phyloP scores from a whole-genome alignment of 2,888 invertebrate species.

The Andrena camellia region DNA sequence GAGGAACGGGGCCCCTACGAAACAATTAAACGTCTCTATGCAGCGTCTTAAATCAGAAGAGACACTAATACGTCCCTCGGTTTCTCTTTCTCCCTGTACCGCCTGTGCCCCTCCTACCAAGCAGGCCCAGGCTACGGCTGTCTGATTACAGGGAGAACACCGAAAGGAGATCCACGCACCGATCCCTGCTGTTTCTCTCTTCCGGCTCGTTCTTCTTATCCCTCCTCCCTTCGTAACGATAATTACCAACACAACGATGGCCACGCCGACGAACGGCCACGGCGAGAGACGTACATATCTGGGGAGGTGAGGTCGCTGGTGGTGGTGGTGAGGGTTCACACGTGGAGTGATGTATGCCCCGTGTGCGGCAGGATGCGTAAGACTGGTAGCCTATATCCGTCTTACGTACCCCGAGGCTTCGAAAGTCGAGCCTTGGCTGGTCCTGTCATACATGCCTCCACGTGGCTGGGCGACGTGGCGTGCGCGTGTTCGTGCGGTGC shows the following conservation, averaged over 20 bases:
- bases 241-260: conserved; percentile 75
- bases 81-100: conserved; percentile 52
- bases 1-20: background rate
- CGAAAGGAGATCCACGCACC: conserved; percentile 72
- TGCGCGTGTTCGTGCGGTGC: background rate
- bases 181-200: conserved; percentile 74
- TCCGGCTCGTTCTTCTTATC: conserved; percentile 70
- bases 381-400: conserved; percentile 77
- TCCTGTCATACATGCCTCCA: conserved; percentile 63
- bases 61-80: conserved; percentile 58
- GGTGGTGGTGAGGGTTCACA: conserved; percentile 68
- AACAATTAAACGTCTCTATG: conserved; percentile 40
- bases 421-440: conserved; percentile 69
- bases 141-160: conserved; percentile 76
- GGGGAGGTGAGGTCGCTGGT: conserved; percentile 49
- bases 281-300: conserved; percentile 25
- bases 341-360: conserved; percentile 77
- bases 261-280: conserved; percentile 26
- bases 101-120: conserved; percentile 42
- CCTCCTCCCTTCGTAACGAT: conserved; percentile 71
- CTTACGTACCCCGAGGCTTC: conserved; percentile 74
- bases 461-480: conserved; percentile 16
- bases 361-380: conserved; percentile 78
- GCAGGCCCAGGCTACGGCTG: conserved; percentile 51
- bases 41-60: conserved; percentile 49